Evolutionary conservation across 2,113 vertebrate genomes (phyloP), one percentile per base, ranked within the genome.

Genomic region (Nothobranchius kuhntae): DNA sequence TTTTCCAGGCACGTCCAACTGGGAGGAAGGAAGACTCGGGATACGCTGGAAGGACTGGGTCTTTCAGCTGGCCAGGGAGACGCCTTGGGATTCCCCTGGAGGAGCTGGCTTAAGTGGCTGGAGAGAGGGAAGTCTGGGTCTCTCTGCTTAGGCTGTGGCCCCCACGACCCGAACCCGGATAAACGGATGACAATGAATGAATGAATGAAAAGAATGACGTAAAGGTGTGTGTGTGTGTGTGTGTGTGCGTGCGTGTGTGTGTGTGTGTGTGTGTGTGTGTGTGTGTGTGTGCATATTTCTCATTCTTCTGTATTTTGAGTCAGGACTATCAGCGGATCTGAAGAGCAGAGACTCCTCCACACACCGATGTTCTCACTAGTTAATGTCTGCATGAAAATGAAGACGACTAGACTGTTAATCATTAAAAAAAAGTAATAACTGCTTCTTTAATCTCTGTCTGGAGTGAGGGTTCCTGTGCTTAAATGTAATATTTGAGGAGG

Each of bases 241-340:
- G 44, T 12, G 44, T 12, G 24, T 46, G 45, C 65, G 36, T 60
- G 53, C 48, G 59, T 53, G 40, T 40, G 38, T 6, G 38, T 36
- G 36, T 30, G 24, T 35, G 54, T 40, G 59, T 59, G 62, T 35
- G 15, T 40, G 51, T 56, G 35, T 70, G 40, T 67, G 30, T 65
- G 52, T 52, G 0, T 81, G 52, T 73, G 51, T 68, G 9, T 75
- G 42, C 69, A 84, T 87, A 71, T 74, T 58, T 81, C 40, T 80
- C 79, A 78, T 86, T 83, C 81, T 80, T 77, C 58, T 68, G 61
- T 50, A 54, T 65, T 26, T 54, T 84, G 80, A 87, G 77, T 86
- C 79, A 82, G 69, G 72, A 44, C 67, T 44, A 51, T 48, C 61
- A 78, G 61, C 56, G 61, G 61, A 72, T 83, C 21, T 68, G 61